Evolutionary conservation across 1,140 invertebrate species (phyloP), one percentile per base, ranked within the genome.

Genomic region (Drosophila micromelanica): DNA sequence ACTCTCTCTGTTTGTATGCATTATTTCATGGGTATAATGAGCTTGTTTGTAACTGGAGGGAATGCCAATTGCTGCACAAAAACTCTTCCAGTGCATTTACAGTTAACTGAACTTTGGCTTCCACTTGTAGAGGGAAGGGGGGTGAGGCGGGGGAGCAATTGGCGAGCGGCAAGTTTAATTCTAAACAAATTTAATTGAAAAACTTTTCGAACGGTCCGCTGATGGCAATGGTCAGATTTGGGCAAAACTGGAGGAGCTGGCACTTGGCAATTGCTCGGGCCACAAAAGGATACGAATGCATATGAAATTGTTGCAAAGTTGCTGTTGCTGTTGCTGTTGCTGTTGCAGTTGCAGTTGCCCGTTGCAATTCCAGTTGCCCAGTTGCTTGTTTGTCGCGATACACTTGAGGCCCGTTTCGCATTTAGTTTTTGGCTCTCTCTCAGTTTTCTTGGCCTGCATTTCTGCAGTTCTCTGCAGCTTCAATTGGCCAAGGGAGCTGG

Each of bases 151-250:
- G 9, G 20, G 20, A 35, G n/a, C 49, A 46, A 64, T 64, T 56
- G 67, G 59, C 48, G 49, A 80, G 69, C 60, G 77, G 73, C 73
- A 85, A 85, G 80, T 85, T 84, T 80, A 85, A 85, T 86, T 85
- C 80, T 85, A 86, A 85, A 85, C 81, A 85, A 85, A 85, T 85
- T 85, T 85, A 85, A 85, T 85, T 85, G 80, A 85, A 85, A 85
- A 85, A 85, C 80, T 85, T 85, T 85, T 38, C 17, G 63, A 59
- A 86, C 74, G 52, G 43, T 78, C 57, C 52, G 35, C 46, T 65
- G 62, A 72, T 67, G 81, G n/a, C 69, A 70, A 84, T 68, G 79
- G 80, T 79, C 71, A 77, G 74, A 73, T 80, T 80, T 74, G 38
- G 42, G 38, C 30, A 48, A 62, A 45, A 42, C 11, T 32, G 27